These are phyloP conservation scores for Drosophila koepferae DNA, from an alignment of 2,888 invertebrate genomes.

Conservation along the genomic window DNA sequence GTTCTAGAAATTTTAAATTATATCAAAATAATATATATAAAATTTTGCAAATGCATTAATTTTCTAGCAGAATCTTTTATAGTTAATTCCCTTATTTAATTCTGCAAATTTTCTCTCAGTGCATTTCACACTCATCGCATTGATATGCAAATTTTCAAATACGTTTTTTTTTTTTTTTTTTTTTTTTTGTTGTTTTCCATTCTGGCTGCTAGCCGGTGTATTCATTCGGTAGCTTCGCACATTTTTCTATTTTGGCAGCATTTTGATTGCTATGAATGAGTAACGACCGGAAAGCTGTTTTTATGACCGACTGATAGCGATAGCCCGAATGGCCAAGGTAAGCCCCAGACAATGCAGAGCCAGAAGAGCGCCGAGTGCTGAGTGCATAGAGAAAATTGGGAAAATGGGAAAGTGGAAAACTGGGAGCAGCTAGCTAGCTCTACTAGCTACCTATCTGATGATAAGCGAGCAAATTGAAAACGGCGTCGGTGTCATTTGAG, in stretches of 20 bases:
- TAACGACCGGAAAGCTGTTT: slow-evolving; percentile 84
- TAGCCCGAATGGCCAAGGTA: slow-evolving; percentile 57
- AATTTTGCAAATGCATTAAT: background rate
- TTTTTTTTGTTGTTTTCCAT: slow-evolving; percentile 22
- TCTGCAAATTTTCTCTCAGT: slow-evolving; percentile 44
- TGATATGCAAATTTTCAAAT: slow-evolving; percentile 81
- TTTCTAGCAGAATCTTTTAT: background rate
- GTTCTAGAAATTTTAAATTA: too few relatives aligned
- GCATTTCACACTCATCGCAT: slow-evolving; percentile 52
- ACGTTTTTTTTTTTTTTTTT: slow-evolving; percentile 38
- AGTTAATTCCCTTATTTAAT: background rate
- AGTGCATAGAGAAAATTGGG: slow-evolving; percentile 7
- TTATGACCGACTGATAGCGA: slow-evolving; percentile 82
- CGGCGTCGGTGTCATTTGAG: slow-evolving; percentile 62
- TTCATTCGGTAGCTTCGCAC: slow-evolving; percentile 28
- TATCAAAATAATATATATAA: too few relatives aligned
- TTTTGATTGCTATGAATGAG: slow-evolving; percentile 83
- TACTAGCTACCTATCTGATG: slow-evolving; percentile 44
- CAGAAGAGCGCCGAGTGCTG: slow-evolving; percentile 1
- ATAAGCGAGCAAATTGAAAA: slow-evolving; percentile 79
- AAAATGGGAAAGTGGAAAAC: slow-evolving; percentile 1
- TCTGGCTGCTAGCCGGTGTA: slow-evolving; percentile 7
- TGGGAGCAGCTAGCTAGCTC: slow-evolving; percentile 18
- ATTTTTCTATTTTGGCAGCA: slow-evolving; percentile 77
- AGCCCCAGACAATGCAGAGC: slow-evolving; percentile 42